phyloP scores from a whole-genome alignment of 1,140 invertebrate species.

The Mylabris phalerata region DNA sequence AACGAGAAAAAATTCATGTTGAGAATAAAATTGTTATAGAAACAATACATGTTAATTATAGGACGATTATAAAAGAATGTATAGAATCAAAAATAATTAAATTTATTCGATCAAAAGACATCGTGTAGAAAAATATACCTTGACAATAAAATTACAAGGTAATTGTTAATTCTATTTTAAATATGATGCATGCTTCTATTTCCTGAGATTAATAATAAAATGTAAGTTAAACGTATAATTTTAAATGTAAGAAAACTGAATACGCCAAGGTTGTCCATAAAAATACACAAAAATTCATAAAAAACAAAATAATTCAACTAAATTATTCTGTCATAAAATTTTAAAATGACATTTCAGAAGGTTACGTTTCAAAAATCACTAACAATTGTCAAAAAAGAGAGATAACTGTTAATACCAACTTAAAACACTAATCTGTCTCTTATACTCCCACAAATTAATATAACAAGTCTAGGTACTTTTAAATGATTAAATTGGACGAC shows the following conservation, averaged over 20 bases:
- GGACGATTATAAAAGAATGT: too few relatives aligned
- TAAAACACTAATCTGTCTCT: too few relatives aligned
- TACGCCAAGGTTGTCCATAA: not conserved
- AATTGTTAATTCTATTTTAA: slow-evolving; percentile 24
- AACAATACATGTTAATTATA: too few relatives aligned
- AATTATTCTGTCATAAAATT: too few relatives aligned
- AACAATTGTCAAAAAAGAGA: too few relatives aligned
- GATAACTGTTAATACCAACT: too few relatives aligned
- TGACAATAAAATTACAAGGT: slow-evolving; percentile 22
- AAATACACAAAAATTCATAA: not conserved
- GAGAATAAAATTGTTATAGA: too few relatives aligned
- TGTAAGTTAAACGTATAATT: slow-evolving; percentile 9
- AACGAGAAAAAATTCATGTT: too few relatives aligned
- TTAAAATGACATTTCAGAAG: not conserved
- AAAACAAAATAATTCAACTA: not conserved
- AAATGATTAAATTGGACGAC: too few relatives aligned
- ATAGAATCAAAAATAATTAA: slow-evolving; percentile 2
- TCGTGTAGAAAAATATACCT: slow-evolving; percentile 12
- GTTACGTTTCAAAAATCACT: too few relatives aligned
- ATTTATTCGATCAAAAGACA: slow-evolving; percentile 10
- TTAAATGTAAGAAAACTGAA: not conserved
- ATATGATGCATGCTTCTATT: slow-evolving; percentile 17
- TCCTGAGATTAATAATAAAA: slow-evolving; percentile 13
- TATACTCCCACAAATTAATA: too few relatives aligned
- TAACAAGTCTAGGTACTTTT: too few relatives aligned